Percentiles rank a stretch among this genome's conserved stretches.
These are phyloP conservation scores for Cyclina sinensis DNA, from an alignment of 1,140 invertebrate genomes.

Conservation along the genomic window DNA sequence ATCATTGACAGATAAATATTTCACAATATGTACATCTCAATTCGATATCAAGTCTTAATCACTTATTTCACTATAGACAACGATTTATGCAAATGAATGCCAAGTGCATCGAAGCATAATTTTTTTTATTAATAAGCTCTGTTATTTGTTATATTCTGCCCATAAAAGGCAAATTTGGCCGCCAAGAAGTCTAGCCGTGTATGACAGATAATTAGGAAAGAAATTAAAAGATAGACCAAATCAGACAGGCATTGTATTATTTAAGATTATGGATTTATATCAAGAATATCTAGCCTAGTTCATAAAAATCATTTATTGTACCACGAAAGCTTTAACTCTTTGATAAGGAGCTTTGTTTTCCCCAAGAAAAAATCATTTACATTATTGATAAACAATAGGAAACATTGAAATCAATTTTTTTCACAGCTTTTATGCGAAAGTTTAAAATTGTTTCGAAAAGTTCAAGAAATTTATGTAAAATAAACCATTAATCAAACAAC, in stretches of 20 bases:
- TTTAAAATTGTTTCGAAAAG: background rate
- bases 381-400: background rate
- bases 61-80: constrained; percentile 14
- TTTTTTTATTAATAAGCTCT: constrained; percentile 56
- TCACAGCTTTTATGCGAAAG: background rate
- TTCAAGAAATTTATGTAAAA: background rate
- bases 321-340: background rate
- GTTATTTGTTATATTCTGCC: constrained; percentile 61
- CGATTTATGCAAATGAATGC: constrained; percentile 64
- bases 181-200: constrained; percentile 47
- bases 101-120: constrained; percentile 32
- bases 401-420: background rate
- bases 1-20: background rate
- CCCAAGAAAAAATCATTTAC: background rate
- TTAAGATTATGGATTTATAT: constrained; percentile 66
- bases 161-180: constrained; percentile 54
- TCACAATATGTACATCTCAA: background rate
- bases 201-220: constrained; percentile 65
- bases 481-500: background rate
- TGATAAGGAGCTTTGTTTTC: background rate
- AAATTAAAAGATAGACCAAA: constrained; percentile 68
- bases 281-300: background rate
- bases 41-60: background rate
- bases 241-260: constrained; percentile 60
- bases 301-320: constrained; percentile 28